Conservation (phyloP, 2,888 invertebrate species). For the Physocephala rufipes region DNA sequence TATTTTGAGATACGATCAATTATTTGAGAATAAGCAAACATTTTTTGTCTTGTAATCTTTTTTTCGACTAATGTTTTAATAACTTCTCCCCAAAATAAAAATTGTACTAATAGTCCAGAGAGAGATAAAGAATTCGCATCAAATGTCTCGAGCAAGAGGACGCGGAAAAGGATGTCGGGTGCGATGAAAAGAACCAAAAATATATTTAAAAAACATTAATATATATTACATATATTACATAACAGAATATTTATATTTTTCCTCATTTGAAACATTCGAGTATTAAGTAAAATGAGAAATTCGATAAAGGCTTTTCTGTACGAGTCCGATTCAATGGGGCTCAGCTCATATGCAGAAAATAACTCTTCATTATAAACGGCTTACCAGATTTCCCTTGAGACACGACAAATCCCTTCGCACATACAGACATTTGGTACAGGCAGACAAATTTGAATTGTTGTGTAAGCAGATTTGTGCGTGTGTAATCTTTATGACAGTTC, state of each 20-base stretch:
- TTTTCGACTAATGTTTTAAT: too few species aligned
- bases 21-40: too few species aligned
- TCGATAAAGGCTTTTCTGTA: not conserved
- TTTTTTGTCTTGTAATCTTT: too few species aligned
- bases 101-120: not conserved
- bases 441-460: not conserved
- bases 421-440: too few species aligned
- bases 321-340: not conserved
- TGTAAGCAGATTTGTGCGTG: not conserved
- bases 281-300: not conserved
- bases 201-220: too few species aligned
- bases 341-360: conserved; percentile 45
- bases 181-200: too few species aligned
- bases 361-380: conserved; percentile 65
- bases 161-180: too few species aligned
- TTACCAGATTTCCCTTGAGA: conserved; percentile 65
- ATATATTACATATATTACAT: not conserved
- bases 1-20: too few species aligned
- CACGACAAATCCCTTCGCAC: conserved; percentile 48
- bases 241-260: conserved; percentile 1
- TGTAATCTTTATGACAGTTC: conserved; percentile 25
- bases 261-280: not conserved
- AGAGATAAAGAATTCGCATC: too few species aligned
- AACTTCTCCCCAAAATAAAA: not conserved
- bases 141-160: too few species aligned